Evolutionary conservation across 2,888 invertebrate genomes (phyloP), one percentile per base, ranked within the genome.

Genomic region (Piscicola geometra): DNA sequence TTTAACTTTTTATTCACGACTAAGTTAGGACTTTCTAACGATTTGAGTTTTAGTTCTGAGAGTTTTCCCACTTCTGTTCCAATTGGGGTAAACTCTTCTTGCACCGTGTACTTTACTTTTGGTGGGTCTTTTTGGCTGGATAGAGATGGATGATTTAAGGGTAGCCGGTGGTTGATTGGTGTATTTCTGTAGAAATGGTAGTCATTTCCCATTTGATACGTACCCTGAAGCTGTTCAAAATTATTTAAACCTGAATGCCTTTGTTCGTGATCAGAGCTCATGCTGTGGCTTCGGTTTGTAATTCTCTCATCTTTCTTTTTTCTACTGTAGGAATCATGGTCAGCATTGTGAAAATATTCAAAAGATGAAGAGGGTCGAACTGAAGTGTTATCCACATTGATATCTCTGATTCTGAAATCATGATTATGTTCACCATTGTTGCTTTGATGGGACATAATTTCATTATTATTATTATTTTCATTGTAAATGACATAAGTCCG

Each of bases 51-150:
- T 1, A 25, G 3, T n/a, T 71, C 71, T 28, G 72, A 72, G 5
- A 72, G 36, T 32, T 56, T 72, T 33, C 60, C 60, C 1, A 72
- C 60, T 15, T 32, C 25, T 1, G 72, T 32, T 15, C 72, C 72
- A 15, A 72, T 33, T 1, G 72, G 56, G 21, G 72, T 72, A 21
- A 56, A 1, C 33, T 72, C 72, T 72, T 72, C 72, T 56, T 56
- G 41, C 3, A 72, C 72, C 1, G 25, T 56, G 56, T 50, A 72
- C 1, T n/a, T 72, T 15, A 72, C 33, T 52, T 33, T 47, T 9
- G 72, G 72, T 12, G 72, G 72, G 52, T 72, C 56, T 25, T 70
- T 36, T 18, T 3, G 66, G 3, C 5, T 66, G 66, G 41, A 41
- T 41, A 15, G 41, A 15, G 5, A 41, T n/a, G n/a, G n/a, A 15